These are phyloP conservation scores for Sinonovacula constricta DNA, from an alignment of 1,140 invertebrate species.

Conservation along the genomic window DNA sequence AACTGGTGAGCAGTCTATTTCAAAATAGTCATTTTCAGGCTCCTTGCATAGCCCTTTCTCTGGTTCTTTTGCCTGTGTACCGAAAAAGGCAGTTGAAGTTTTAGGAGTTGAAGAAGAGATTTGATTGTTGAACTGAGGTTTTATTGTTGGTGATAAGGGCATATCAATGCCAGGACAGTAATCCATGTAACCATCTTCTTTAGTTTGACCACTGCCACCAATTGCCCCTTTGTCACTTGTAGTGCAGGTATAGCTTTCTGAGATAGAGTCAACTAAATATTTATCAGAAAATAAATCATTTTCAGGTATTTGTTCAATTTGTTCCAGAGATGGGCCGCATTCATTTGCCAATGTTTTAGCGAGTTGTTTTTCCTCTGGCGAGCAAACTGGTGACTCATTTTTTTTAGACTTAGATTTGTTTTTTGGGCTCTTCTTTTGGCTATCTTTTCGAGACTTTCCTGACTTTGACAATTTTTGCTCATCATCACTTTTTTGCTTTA, in stretches of 20 bases:
- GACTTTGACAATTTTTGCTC: background rate
- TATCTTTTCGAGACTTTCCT: no score
- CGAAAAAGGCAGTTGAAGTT: background rate
- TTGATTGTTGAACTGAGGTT: no score
- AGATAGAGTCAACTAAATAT: background rate
- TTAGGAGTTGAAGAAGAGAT: background rate
- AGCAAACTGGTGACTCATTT: background rate
- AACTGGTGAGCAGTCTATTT: no score
- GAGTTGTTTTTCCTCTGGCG: no score
- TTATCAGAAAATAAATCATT: background rate
- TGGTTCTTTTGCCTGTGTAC: background rate
- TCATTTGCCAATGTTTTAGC: no score
- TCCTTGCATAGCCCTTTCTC: no score
- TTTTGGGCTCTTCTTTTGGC: constrained; percentile 18
- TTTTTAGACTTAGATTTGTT: background rate
- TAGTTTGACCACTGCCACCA: constrained; percentile 36
- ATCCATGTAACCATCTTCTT: no score
- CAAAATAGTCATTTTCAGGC: no score
- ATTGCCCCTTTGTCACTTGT: background rate
- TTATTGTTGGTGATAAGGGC: no score
- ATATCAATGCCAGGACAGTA: constrained; percentile 38
- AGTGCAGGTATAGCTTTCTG: background rate
- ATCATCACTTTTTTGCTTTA: constrained; percentile 14
- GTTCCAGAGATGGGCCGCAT: background rate
- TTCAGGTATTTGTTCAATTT: background rate